Evolutionary conservation across 2,113 vertebrate species (phyloP), one percentile per base, ranked within the genome.

Genomic region (Oplegnathus fasciatus): DNA sequence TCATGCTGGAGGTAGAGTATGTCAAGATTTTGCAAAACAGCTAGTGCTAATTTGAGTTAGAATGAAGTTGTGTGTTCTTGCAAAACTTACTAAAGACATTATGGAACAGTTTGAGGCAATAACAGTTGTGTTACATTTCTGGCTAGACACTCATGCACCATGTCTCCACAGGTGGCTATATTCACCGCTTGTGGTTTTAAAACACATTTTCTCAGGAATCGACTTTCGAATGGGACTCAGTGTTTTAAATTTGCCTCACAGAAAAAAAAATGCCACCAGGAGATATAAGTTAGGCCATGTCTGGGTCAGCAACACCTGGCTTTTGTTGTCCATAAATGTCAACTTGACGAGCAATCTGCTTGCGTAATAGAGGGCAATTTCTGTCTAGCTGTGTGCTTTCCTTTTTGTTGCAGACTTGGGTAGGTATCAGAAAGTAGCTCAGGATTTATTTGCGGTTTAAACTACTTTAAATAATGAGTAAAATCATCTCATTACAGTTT

Each of bases 1-100:
- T 99, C 94, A 99, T 99, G 97, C 96, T 99, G 95, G 98, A 99
- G 98, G 98, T 99, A 97, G 80, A 92, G 95, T 95, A 85, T 95
- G 90, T 89, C 10, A 9, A 42, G 22, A 71, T 57, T 32, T 28
- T 37, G 13, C 34, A 37, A 46, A 48, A 15, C n/a, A n/a, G 50
- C 44, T 82, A 66, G 26, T 50, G 30, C 6, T 30, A 6, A 26
- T 66, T 46, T 71, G 32, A 32, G 2, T 20, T 32, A 58, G 30
- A 75, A 70, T 62, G 0, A 48, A 37, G 6, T 74, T 30, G 10
- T 24, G 3, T 67, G 22, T n/a, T 64, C 1, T 42, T 42, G 5
- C 6, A 26, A 28, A 54, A 28, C 17, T 30, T 22, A 34, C 5
- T 7, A 26, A 52, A 67, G 57, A 0, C 6, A 17, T 50, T 52